Evolutionary conservation across 53 echinoderm and acorn worm species (phyloP).

Genomic region (Paracentrotus lividus): DNA sequence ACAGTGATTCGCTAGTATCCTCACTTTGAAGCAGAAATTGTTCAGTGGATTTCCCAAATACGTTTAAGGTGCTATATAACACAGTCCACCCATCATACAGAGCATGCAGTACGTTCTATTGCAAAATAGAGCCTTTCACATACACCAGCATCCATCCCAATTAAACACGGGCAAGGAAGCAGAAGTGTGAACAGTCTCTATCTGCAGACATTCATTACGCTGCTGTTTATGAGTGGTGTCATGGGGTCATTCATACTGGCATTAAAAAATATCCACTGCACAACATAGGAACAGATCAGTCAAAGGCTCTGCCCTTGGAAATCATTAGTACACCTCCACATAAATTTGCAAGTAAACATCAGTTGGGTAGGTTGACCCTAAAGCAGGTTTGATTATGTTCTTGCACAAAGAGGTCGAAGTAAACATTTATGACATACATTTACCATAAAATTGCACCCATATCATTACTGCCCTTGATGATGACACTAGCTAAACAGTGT

Average conservation of each 20-base stretch:
- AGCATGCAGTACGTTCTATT: neutral
- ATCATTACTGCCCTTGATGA: neutral
- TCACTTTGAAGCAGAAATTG: too few relatives aligned
- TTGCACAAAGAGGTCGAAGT: neutral
- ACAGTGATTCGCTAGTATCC: too few relatives aligned
- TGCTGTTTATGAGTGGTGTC: neutral
- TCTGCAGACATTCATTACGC: neutral
- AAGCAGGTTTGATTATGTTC: neutral
- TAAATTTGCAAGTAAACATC: neutral
- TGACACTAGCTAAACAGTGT: neutral
- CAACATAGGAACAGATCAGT: neutral
- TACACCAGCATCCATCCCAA: neutral
- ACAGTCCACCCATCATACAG: neutral
- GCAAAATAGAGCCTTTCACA: constrained; percentile 4
- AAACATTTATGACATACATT: neutral
- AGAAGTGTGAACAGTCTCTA: neutral
- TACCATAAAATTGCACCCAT: neutral
- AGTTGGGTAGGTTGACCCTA: neutral
- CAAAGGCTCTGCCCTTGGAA: neutral
- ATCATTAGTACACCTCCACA: neutral
- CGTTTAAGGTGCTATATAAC: neutral
- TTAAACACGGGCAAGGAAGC: neutral
- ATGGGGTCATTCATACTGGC: neutral
- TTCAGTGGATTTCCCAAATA: neutral
- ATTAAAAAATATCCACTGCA: neutral